These are phyloP conservation scores for Callimorpha dominula DNA, from an alignment of 2,888 invertebrate species.

Conservation along the genomic window DNA sequence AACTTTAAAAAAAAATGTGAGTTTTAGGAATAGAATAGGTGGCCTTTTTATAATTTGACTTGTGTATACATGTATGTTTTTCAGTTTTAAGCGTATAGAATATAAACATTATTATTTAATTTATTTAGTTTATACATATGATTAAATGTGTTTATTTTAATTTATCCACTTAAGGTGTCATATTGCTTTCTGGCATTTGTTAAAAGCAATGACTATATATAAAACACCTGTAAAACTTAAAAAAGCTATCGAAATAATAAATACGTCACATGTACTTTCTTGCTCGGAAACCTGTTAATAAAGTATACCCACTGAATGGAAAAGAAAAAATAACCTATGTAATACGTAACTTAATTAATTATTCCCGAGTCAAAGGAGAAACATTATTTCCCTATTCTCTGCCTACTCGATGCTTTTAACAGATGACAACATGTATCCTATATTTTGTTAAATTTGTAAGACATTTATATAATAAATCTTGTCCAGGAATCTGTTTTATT, in stretches of 20 bases:
- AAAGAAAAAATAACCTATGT: too few relatives aligned
- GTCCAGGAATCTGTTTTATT: slow-evolving; percentile 30
- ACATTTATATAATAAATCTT: slow-evolving; percentile 52
- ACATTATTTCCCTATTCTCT: not conserved
- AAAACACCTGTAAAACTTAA: not conserved
- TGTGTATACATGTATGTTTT: not conserved
- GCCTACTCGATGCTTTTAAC: slow-evolving; percentile 27
- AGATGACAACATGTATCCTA: slow-evolving; percentile 10
- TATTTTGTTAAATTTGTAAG: slow-evolving; percentile 46
- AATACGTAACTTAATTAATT: too few relatives aligned
- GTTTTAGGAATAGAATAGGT: not conserved
- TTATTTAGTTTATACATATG: not conserved
- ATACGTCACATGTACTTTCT: too few relatives aligned
- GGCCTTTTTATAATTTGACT: not conserved
- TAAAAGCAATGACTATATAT: slow-evolving; percentile 23
- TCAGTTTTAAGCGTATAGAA: not conserved
- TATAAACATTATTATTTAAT: not conserved
- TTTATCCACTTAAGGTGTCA: slow-evolving; percentile 23
- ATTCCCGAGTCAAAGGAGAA: not conserved
- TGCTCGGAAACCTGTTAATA: too few relatives aligned
- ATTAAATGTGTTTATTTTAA: not conserved
- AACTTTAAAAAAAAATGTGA: not conserved
- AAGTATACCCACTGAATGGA: too few relatives aligned
- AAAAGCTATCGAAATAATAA: not conserved
- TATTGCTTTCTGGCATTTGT: slow-evolving; percentile 27